Conservation (phyloP, 2,797 vertebrate species). For the Liparis tanakae region DNA sequence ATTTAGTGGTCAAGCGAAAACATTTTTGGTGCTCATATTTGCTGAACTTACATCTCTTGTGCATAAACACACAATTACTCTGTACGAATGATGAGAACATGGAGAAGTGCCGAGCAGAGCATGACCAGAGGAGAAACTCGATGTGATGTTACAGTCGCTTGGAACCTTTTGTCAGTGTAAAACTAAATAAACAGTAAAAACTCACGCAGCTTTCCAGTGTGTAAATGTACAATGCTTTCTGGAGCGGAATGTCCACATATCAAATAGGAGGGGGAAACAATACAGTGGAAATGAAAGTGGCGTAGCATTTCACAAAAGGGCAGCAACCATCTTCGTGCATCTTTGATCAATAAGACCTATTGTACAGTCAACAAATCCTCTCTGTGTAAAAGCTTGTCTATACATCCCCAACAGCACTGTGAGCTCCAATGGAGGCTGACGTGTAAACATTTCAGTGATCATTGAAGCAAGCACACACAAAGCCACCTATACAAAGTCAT, state of each 20-base stretch:
- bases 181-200: constrained; percentile 39
- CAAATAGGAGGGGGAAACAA: constrained; percentile 34
- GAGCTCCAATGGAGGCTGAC: constrained; percentile 60
- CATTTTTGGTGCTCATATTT: constrained; percentile 37
- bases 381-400: constrained; percentile 34
- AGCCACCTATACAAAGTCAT: constrained; percentile 77
- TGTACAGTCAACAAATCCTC: constrained; percentile 40
- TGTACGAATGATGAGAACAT: constrained; percentile 26
- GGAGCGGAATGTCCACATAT: constrained; percentile 37
- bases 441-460: constrained; percentile 79
- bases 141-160: constrained; percentile 27
- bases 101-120: constrained; percentile 25
- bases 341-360: constrained; percentile 29
- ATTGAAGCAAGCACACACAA: constrained; percentile 79
- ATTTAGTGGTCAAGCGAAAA: constrained; percentile 36
- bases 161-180: constrained; percentile 32
- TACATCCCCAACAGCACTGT: constrained; percentile 56
- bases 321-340: constrained; percentile 48
- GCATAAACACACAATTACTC: constrained; percentile 26
- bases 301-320: constrained; percentile 39
- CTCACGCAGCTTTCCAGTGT: constrained; percentile 28
- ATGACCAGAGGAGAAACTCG: constrained; percentile 29
- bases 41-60: constrained; percentile 26
- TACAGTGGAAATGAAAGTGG: constrained; percentile 25
- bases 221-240: constrained; percentile 35